A percentile compares a stretch with the other conserved stretches of the same genome.
These are phyloP conservation scores for Drosophila recens DNA, from an alignment of 2,888 invertebrate genomes.

Conservation along the genomic window DNA sequence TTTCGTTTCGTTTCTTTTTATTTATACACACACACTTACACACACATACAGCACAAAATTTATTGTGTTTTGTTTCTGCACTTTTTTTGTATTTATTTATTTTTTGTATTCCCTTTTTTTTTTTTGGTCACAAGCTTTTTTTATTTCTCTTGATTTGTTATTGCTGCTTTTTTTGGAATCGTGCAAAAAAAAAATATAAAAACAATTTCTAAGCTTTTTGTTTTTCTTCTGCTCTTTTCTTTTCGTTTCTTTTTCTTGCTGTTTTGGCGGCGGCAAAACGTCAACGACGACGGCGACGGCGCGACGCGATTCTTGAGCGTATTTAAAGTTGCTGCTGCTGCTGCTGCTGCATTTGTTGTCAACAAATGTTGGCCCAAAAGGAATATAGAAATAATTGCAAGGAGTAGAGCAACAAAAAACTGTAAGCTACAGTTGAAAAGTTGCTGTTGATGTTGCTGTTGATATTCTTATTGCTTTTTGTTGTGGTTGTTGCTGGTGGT, in stretches of 20 bases:
- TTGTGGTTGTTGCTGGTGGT: constrained; percentile 7
- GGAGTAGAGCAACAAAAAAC: not conserved
- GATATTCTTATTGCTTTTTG: constrained; percentile 17
- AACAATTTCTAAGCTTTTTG: constrained; percentile 11
- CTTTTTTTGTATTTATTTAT: constrained; percentile 18
- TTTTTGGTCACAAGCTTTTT: constrained; percentile 16
- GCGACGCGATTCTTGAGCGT: constrained; percentile 35
- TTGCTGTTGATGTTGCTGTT: too few species aligned
- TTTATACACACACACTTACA: constrained; percentile 17
- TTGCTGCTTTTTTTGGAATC: constrained; percentile 5
- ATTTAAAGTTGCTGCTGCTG: constrained; percentile 5
- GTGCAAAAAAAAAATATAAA: constrained; percentile 24
- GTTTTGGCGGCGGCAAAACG: constrained; percentile 79
- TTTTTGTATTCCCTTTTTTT: constrained; percentile 11
- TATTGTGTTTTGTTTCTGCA: constrained; percentile 10
- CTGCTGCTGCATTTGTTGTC: constrained; percentile 12
- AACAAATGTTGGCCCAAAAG: not conserved
- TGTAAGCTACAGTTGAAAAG: constrained; percentile 21
- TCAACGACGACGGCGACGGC: constrained; percentile 56
- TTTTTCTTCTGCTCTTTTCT: constrained; percentile 10
- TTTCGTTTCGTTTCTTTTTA: not conserved
- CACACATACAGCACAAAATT: constrained; percentile 16
- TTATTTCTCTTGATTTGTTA: not conserved
- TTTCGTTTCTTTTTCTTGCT: constrained; percentile 25
- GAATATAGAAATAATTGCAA: not conserved